Percentiles rank a stretch among this genome's conserved stretches.
Evolutionary conservation across 2,113 vertebrate genomes (phyloP).

Genomic region (Seriola dumerili): DNA sequence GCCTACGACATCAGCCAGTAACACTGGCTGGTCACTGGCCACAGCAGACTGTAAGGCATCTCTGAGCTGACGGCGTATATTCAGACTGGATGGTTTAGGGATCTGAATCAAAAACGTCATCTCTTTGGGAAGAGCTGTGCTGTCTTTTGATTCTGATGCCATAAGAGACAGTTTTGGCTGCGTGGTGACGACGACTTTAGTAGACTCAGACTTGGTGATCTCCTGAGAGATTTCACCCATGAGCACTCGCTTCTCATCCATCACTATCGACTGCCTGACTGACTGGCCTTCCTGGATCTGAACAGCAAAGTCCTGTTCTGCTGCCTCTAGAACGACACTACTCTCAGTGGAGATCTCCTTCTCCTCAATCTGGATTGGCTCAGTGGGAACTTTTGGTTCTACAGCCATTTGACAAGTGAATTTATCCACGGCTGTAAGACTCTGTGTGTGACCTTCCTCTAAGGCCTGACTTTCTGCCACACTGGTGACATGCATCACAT

Average conservation of each 20-base stretch:
- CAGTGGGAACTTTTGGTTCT: slow-evolving; percentile 84
- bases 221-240: slow-evolving; percentile 79
- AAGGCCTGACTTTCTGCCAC: slow-evolving; percentile 81
- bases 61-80: slow-evolving; percentile 86
- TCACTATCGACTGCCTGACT: slow-evolving; percentile 86
- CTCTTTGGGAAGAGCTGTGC: slow-evolving; percentile 86
- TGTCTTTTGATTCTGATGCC: slow-evolving; percentile 80
- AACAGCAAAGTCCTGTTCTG: slow-evolving; percentile 87
- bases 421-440: slow-evolving; percentile 75
- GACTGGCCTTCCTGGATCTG: slow-evolving; percentile 88
- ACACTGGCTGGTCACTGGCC: slow-evolving; percentile 84
- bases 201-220: slow-evolving; percentile 74
- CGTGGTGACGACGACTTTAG: slow-evolving; percentile 64
- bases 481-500: slow-evolving; percentile 81
- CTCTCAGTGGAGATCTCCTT: slow-evolving; percentile 85
- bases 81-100: slow-evolving; percentile 82
- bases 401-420: slow-evolving; percentile 69
- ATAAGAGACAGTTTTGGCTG: slow-evolving; percentile 78
- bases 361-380: slow-evolving; percentile 80
- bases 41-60: slow-evolving; percentile 88
- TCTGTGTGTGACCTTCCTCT: slow-evolving; percentile 80
- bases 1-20: slow-evolving; percentile 87
- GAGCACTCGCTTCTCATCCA: slow-evolving; percentile 88
- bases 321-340: slow-evolving; percentile 77
- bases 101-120: slow-evolving; percentile 80